Conservation (phyloP, 2,888 invertebrate species). For the Parapristionchus giblindavisi region DNA sequence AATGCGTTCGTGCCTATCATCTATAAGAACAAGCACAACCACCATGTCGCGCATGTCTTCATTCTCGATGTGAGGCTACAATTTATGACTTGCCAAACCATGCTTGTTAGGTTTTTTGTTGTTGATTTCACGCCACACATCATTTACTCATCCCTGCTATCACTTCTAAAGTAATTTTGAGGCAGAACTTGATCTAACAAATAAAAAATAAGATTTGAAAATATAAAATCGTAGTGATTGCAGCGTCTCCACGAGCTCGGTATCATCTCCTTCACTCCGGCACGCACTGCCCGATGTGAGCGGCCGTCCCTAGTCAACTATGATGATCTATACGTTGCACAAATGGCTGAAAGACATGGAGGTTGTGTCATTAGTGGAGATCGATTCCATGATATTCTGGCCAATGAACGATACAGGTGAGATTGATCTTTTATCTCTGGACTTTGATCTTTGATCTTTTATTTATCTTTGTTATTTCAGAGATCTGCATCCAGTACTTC, state of each 20-base stretch:
- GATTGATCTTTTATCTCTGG: background rate
- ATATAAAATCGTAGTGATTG: conserved; percentile 8
- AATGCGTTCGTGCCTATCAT: conserved; percentile 59
- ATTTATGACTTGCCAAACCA: too few species aligned
- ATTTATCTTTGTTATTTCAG: background rate
- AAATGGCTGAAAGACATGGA: conserved; percentile 54
- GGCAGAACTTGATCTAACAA: too few species aligned
- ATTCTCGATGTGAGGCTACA: conserved; percentile 46
- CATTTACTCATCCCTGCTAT: too few species aligned
- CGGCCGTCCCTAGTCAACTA: conserved; percentile 61
- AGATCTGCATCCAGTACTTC: conserved; percentile 29
- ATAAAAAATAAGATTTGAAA: background rate
- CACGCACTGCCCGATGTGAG: conserved; percentile 52
- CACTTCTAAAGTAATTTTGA: too few species aligned
- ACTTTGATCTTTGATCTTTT: background rate
- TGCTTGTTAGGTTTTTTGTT: too few species aligned
- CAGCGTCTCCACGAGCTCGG: conserved; percentile 55
- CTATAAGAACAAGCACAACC: conserved; percentile 59
- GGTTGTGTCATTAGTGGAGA: conserved; percentile 60
- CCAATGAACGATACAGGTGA: conserved; percentile 48
- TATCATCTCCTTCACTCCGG: conserved; percentile 60
- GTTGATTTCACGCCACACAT: too few species aligned
- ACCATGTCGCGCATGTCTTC: conserved; percentile 50
- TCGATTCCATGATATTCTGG: conserved; percentile 59
- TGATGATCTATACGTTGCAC: conserved; percentile 51